Evolutionary conservation across 2,888 invertebrate species (phyloP), one percentile per base, ranked within the genome.

Genomic region (Dermolepida albohirtum): DNA sequence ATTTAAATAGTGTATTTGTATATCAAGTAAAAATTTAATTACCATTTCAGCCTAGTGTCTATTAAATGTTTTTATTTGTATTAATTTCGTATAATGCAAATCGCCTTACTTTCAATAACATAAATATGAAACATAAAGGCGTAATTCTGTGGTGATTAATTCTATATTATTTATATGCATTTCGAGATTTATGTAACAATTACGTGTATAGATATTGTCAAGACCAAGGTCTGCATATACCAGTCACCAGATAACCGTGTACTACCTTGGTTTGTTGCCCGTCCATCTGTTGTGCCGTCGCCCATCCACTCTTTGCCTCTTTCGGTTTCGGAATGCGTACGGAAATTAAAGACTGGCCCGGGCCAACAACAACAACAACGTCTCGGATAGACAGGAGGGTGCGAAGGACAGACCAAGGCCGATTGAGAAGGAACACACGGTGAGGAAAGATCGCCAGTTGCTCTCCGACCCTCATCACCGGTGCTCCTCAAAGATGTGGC

Each of bases 371-470:
- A 54, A 51, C 63, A 39, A 41, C 54, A 54, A 54, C 50, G 64
- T 62, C 66, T 55, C 67, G 67, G 50, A 40, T 41, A 67, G 59
- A 54, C 43, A 74, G 74, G 74, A 76, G 79, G 80, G 80, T 79
- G 78, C 79, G 81, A 82, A 82, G 81, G 82, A 81, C 82, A 81
- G 75, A 74, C 77, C 80, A 80, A 80, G 80, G 81, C 80, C 80
- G 80, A 73, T 55, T 52, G 70, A 67, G 59, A 50, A 57, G 57
- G 57, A 65, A 47, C 63, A 63, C 67, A 54, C 67, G 66, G 43
- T 29, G 57, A 49, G 47, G 59, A 43, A 67, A 62, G 59, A 62
- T 62, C 68, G 68, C 64, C 68, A 68, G 67, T 72, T 72, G 69
- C 71, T 72, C 73, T 71, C 67, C 66, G 72, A 70, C 72, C 73